Evolutionary conservation across 2,113 vertebrate genomes (phyloP).

Genomic region (Andinoacara biseriatus): DNA sequence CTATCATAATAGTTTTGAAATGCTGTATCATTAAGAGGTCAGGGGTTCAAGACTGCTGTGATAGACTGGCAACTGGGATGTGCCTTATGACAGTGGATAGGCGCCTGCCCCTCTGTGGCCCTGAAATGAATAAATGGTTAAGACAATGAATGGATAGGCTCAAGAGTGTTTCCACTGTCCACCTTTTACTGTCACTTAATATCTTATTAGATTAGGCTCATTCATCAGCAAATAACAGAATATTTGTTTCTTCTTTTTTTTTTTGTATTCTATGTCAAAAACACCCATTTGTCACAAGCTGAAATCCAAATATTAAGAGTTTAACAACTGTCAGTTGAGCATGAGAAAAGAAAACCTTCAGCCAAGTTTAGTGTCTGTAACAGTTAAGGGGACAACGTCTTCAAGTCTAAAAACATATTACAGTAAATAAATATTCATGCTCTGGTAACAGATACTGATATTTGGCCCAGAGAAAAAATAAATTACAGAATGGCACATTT

Average conservation of each 20-base stretch:
- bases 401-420: too few species aligned
- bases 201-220: neutral
- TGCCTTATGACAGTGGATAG: neutral
- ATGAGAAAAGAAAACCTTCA: too few species aligned
- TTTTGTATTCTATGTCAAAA: neutral
- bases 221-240: neutral
- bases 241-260: neutral
- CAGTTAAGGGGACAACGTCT: too few species aligned
- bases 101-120: neutral
- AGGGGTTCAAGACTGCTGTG: conserved; percentile 28
- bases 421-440: too few species aligned
- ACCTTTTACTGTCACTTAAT: conserved; percentile 16
- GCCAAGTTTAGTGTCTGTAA: too few species aligned
- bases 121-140: neutral
- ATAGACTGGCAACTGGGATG: neutral
- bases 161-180: neutral
- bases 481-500: too few species aligned
- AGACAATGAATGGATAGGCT: neutral
- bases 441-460: too few species aligned
- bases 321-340: neutral
- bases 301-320: neutral
- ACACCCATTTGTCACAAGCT: neutral
- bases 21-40: conserved; percentile 75
- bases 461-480: too few species aligned
- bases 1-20: conserved; percentile 80